Base-by-base conservation (phyloP, 2,888 invertebrate species). In the Tanytarsus gracilentus region DNA sequence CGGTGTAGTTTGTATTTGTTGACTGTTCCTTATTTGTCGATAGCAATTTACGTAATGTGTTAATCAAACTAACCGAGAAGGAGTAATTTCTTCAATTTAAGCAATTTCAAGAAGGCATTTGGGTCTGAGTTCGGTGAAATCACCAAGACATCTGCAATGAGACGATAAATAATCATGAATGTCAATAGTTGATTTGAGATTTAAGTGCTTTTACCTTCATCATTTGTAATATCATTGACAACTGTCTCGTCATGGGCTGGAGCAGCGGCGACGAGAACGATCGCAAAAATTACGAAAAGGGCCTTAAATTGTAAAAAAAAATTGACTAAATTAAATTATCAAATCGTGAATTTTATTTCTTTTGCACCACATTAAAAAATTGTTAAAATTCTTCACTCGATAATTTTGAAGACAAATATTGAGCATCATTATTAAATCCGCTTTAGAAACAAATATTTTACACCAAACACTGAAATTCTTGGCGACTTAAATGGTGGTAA, bases 231-330 rank as follows among this genome's bases (percentile, higher is more conserved):
- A 39, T 55, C 40, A 26, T 55, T 21, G 7, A 55, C 55, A 26
- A 55, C 26, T 2, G 55, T 39, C 11, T 55, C 55, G 26, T 55
- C 55, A 11, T 52, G 52, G 3, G 40, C 40, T 25, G 55, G 55
- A 26, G 40, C 55, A 16, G 55, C 55, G 23, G 23, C 14, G 1
- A 55, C 18, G 2, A 55, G 39, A 39, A 18, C 40, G 9, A 55
- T 18, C 21, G 52, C 52, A 36, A 52, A 52, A 4, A 36, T 18
- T 14, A 52, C 30, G 9, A 52, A 33, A 2, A 52, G 9, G 9
- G 33, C 52, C 52, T 52, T 14, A n/a, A n/a, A n/a, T 36, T 4
- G n/a, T n/a, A 52, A 51, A 9, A 29, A n/a, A 51, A 51, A 44
- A n/a, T n/a, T n/a, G n/a, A n/a, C n/a, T n/a, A n/a, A n/a, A n/a